Base-by-base conservation (phyloP, 2,888 invertebrate species). In the Biston betularia region DNA sequence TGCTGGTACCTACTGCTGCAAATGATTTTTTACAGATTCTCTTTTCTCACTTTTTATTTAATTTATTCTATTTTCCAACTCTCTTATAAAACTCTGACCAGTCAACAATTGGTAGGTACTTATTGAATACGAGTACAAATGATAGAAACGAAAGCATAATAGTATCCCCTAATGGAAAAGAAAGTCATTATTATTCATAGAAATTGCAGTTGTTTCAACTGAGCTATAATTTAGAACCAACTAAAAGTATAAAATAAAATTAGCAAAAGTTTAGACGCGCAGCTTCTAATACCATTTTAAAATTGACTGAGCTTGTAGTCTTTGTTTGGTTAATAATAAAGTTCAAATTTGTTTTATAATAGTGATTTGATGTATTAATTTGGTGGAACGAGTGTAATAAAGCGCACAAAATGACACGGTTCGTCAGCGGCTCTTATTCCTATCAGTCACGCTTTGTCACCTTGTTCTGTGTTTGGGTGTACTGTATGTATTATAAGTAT, bases 181-280 rank as follows among this genome's bases (percentile, higher is more conserved):
- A 71, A 71, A 71, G 68, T 59, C 55, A 10, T 55, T 42, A 60
- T 67, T 54, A 62, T 57, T 64, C 62, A 45, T 58, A 72, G 69
- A 66, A 65, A 55, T 63, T n/a, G 35, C 70, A 64, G 71, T 73
- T 75, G 69, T 73, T 69, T 73, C 60, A 48, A 53, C 61, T 59
- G 48, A 56, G 46, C 68, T 68, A 65, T 70, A 65, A 69, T 75
- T 68, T 71, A 61, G 63, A 50, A 54, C 56, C 69, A 70, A 71
- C 64, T 24, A 71, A 69, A 69, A 72, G 65, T 62, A 34, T 35
- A 15, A 64, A 68, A 65, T 60, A 73, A 63, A 68, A 69, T 64
- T 66, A 65, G 58, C 62, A 57, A 67, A 68, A 68, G 68, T 63
- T 56, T 44, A 63, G 56, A 35, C 53, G 45, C 24, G 24, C 9